These are phyloP conservation scores for Apamea epomidion DNA, from an alignment of 2,888 invertebrate species.

Conservation along the genomic window DNA sequence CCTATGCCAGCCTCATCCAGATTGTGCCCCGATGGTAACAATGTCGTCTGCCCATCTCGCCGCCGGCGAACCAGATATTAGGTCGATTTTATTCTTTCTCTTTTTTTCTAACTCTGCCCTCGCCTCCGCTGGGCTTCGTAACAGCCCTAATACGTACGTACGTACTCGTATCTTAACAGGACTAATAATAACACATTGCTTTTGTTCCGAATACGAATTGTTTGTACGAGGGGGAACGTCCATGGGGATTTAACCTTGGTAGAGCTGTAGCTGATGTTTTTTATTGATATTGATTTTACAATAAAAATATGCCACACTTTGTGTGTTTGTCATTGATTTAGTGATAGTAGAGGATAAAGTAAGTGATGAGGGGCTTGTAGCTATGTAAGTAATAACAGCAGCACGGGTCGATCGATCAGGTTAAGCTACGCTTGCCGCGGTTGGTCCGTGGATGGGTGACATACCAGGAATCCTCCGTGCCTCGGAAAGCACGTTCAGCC, in stretches of 20 bases:
- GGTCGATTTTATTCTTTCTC: background rate
- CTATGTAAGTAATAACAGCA: too few relatives aligned
- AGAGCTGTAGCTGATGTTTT: slow-evolving; percentile 22
- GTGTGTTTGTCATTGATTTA: slow-evolving; percentile 24
- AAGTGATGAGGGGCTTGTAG: background rate
- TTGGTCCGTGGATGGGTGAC: background rate
- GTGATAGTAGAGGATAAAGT: background rate
- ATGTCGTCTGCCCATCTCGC: too few relatives aligned
- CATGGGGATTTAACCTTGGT: slow-evolving; percentile 45
- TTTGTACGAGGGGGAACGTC: slow-evolving; percentile 36
- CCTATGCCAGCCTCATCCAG: too few relatives aligned
- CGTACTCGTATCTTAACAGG: slow-evolving; percentile 27
- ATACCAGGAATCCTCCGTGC: background rate
- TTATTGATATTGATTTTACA: slow-evolving; percentile 49
- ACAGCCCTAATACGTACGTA: background rate
- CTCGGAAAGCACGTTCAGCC: background rate
- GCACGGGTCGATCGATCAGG: background rate
- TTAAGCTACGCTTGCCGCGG: background rate
- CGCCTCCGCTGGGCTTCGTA: too few relatives aligned
- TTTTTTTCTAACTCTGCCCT: background rate
- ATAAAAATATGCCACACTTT: slow-evolving; percentile 31
- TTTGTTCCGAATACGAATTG: slow-evolving; percentile 36
- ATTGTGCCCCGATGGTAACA: too few relatives aligned
- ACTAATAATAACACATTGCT: slow-evolving; percentile 48
- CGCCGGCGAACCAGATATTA: background rate